A percentile compares a stretch with the other conserved stretches of the same genome.
phyloP scores from a whole-genome alignment of 2,888 invertebrate species.

The Pammene aurita region DNA sequence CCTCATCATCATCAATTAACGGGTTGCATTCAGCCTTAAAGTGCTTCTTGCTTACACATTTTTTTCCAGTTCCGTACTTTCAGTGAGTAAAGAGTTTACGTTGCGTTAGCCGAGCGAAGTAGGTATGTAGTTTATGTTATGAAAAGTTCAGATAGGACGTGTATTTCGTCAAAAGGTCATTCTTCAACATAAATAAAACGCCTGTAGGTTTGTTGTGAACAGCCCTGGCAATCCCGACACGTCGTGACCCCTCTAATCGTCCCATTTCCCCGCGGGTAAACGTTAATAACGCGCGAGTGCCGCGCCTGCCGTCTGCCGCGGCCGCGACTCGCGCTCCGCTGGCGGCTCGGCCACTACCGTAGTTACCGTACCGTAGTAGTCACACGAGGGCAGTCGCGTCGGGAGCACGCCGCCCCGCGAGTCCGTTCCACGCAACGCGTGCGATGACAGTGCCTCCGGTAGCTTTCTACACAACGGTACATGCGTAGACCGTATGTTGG shows the following conservation, averaged over 20 bases:
- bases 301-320: slow-evolving; percentile 23
- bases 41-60: background rate
- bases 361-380: slow-evolving; percentile 57
- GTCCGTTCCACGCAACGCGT: slow-evolving; percentile 49
- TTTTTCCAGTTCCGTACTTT: background rate
- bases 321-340: slow-evolving; percentile 28
- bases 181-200: background rate
- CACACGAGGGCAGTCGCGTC: slow-evolving; percentile 71
- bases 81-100: background rate
- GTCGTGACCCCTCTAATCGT: slow-evolving; percentile 33
- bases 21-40: too few species aligned
- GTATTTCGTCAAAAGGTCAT: background rate
- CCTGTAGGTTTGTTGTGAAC: background rate
- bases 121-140: background rate
- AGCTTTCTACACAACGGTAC: slow-evolving; percentile 77
- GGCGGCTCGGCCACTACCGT: slow-evolving; percentile 22
- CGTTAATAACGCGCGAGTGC: slow-evolving; percentile 28
- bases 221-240: slow-evolving; percentile 29
- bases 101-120: background rate
- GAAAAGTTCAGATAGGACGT: background rate
- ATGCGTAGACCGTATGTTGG: slow-evolving; percentile 69
- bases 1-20: too few species aligned
- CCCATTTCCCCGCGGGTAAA: slow-evolving; percentile 34
- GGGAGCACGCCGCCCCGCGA: slow-evolving; percentile 64
- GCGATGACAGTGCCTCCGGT: slow-evolving; percentile 58